A percentile compares a stretch with the other conserved stretches of the same genome.
Conservation (phyloP, 2,113 vertebrate species). For the Gambusia holbrooki region DNA sequence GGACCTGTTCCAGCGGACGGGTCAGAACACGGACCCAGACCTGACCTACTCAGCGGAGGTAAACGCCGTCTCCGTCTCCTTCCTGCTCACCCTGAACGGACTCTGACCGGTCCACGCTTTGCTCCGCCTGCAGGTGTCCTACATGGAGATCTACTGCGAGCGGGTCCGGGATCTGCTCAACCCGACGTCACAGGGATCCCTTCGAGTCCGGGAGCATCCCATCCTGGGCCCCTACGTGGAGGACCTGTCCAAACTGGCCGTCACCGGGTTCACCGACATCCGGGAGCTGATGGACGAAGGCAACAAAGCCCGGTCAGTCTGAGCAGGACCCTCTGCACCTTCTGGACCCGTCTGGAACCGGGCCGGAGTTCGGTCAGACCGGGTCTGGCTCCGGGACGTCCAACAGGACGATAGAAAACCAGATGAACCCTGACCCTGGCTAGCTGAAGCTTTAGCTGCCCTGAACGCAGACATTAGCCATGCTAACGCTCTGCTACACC, state of each 20-base stretch:
- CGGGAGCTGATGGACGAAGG: constrained; percentile 90
- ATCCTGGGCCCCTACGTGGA: constrained; percentile 91
- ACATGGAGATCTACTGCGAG: constrained; percentile 95
- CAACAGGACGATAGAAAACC: too few species aligned
- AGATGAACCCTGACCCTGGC: too few species aligned
- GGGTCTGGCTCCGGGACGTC: too few species aligned
- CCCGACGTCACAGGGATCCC: constrained; percentile 83
- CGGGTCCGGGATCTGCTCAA: constrained; percentile 88
- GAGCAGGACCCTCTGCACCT: not conserved
- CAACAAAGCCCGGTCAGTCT: constrained; percentile 87
- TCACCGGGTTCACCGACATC: constrained; percentile 86
- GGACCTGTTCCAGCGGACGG: constrained; percentile 85
- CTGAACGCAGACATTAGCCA: too few species aligned
- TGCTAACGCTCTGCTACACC: too few species aligned
- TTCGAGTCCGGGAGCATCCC: constrained; percentile 89
- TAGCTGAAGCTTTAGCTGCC: too few species aligned
- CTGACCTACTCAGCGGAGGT: constrained; percentile 90
- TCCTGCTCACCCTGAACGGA: not conserved
- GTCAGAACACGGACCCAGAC: constrained; percentile 77
- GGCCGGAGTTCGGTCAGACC: too few species aligned
- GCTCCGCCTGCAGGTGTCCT: constrained; percentile 83
- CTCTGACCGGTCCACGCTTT: not conserved
- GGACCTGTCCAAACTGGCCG: constrained; percentile 89
- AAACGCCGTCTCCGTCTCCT: constrained; percentile 1
- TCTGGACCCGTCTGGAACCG: too few species aligned